phyloP scores from a whole-genome alignment of 1,140 invertebrate species.

The Zaprionus ghesquierei region DNA sequence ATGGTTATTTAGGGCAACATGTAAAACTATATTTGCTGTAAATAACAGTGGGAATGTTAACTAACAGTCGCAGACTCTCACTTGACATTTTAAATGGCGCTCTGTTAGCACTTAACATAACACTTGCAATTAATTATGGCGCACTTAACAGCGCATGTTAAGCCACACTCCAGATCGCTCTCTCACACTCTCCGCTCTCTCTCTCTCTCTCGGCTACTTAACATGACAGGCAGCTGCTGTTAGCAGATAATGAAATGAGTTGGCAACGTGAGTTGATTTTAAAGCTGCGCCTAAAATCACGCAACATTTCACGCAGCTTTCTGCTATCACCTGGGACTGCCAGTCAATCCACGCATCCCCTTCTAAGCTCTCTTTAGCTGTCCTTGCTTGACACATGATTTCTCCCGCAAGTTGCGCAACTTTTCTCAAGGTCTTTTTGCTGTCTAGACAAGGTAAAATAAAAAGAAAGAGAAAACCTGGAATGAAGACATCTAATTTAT shows the following conservation, averaged over 20 bases:
- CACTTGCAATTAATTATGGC: not conserved
- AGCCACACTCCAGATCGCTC: not conserved
- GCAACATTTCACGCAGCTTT: not conserved
- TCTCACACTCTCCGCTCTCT: too few relatives aligned
- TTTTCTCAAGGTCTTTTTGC: slow-evolving; percentile 58
- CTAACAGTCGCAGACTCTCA: not conserved
- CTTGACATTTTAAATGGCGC: not conserved
- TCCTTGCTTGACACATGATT: slow-evolving; percentile 41
- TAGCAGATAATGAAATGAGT: not conserved
- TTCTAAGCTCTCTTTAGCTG: not conserved
- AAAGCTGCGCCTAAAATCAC: not conserved
- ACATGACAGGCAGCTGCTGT: not conserved
- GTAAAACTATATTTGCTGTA: not conserved
- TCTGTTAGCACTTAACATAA: not conserved
- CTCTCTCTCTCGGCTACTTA: not conserved
- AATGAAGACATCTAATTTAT: slow-evolving; percentile 51
- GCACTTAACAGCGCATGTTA: not conserved
- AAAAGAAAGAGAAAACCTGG: not conserved
- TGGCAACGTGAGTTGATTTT: not conserved
- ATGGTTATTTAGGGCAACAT: slow-evolving; percentile 20
- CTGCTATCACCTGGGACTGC: not conserved
- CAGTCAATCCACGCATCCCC: not conserved
- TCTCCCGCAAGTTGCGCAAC: slow-evolving; percentile 20
- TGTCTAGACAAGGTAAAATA: slow-evolving; percentile 49
- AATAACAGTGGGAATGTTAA: not conserved